phyloP scores from a whole-genome alignment of 1,140 invertebrate species.

The Hyles vespertilio region DNA sequence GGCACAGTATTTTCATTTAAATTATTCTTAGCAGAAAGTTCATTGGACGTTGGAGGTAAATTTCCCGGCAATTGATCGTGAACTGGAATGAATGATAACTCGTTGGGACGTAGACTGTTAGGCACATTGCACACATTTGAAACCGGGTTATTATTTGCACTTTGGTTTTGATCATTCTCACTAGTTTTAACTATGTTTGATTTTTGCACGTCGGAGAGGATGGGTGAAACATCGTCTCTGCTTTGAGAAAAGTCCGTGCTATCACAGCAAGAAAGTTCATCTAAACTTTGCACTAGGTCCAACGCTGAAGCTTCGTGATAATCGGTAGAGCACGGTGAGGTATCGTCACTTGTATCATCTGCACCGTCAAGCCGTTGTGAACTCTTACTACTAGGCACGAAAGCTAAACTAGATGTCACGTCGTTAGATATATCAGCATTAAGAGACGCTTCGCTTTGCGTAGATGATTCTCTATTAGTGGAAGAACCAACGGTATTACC shows the following conservation, averaged over 20 bases:
- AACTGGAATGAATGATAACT: constrained; percentile 56
- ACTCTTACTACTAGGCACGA: constrained; percentile 62
- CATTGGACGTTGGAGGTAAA: constrained; percentile 33
- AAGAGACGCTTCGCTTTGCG: constrained; percentile 53
- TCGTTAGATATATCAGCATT: constrained; percentile 66
- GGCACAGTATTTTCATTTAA: constrained; percentile 13
- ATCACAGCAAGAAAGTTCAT: constrained; percentile 59
- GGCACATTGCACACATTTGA: background rate
- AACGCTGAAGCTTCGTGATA: constrained; percentile 68
- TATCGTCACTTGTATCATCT: constrained; percentile 65
- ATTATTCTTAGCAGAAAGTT: constrained; percentile 17
- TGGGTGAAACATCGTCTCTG: constrained; percentile 55
- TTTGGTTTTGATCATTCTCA: constrained; percentile 21
- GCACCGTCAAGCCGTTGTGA: constrained; percentile 40
- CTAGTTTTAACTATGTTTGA: constrained; percentile 24
- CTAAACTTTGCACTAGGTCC: constrained; percentile 62
- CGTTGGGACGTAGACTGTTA: constrained; percentile 37
- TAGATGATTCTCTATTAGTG: constrained; percentile 41
- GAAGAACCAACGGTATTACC: constrained; percentile 30
- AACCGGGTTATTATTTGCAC: background rate
- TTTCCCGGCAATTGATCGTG: constrained; percentile 33
- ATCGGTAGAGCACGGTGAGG: constrained; percentile 64
- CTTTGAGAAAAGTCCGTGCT: constrained; percentile 66
- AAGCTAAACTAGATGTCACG: constrained; percentile 66
- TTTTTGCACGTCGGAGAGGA: constrained; percentile 21